These are phyloP conservation scores for Peromyscus californicus DNA, from an alignment of 2,113 vertebrate species.

Conservation along the genomic window DNA sequence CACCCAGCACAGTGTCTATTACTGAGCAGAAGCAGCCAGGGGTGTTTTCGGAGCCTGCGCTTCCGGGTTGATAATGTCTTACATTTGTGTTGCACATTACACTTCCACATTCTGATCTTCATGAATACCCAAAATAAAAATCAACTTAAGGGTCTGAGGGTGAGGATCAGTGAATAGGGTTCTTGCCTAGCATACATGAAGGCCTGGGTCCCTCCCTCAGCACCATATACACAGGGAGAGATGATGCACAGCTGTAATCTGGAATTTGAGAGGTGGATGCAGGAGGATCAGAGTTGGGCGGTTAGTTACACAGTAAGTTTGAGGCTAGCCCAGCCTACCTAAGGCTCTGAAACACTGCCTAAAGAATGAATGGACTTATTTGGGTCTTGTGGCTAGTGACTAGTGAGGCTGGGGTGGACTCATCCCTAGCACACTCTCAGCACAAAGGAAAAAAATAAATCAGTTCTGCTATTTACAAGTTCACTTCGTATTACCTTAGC, in stretches of 20 bases:
- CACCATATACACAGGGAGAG: too few relatives aligned
- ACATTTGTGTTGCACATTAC: not conserved
- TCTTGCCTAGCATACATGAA: not conserved
- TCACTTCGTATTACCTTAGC: not conserved
- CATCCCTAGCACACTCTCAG: not conserved
- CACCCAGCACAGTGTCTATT: not conserved
- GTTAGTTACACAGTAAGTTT: too few relatives aligned
- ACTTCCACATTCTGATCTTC: conserved; percentile 24
- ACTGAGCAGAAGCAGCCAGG: not conserved
- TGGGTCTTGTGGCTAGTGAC: not conserved
- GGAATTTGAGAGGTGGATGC: not conserved
- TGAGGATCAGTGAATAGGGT: not conserved
- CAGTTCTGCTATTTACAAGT: not conserved
- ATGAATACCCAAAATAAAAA: conserved; percentile 1
- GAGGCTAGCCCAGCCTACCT: not conserved
- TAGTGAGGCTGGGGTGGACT: not conserved
- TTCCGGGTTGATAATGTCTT: not conserved
- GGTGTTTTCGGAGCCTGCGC: not conserved
- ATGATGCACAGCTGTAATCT: not conserved
- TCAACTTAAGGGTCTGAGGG: not conserved
- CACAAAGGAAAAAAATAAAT: not conserved
- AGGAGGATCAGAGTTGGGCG: not conserved
- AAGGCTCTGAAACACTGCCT: not conserved
- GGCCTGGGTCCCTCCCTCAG: too few relatives aligned
- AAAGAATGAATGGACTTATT: not conserved